Conservation (phyloP, 2,888 invertebrate genomes). For the Ornithoptera alexandrae region DNA sequence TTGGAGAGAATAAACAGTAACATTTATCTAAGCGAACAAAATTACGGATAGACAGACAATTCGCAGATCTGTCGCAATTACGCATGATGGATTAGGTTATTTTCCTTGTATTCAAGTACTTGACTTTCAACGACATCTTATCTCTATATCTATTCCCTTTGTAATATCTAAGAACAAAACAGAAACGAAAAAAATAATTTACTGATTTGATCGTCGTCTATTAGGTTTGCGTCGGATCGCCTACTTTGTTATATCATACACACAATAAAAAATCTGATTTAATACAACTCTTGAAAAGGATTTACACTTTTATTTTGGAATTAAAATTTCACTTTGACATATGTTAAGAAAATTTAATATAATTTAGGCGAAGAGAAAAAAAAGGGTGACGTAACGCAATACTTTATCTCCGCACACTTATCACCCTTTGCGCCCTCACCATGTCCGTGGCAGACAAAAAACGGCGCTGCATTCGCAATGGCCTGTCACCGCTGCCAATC, state of each 20-base stretch:
- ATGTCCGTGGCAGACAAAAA: too few species aligned
- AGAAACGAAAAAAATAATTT: conserved; percentile 13
- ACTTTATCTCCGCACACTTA: too few species aligned
- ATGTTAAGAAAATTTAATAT: not conserved
- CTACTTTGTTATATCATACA: not conserved
- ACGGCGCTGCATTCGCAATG: too few species aligned
- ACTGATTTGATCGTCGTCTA: not conserved
- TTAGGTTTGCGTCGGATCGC: not conserved
- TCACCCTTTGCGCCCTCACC: too few species aligned
- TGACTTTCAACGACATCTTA: conserved; percentile 19
- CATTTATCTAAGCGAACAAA: conserved; percentile 10
- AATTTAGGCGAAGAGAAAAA: not conserved
- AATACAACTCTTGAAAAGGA: not conserved
- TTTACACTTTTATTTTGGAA: not conserved
- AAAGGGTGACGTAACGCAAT: too few species aligned
- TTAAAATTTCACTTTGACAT: not conserved
- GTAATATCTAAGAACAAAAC: conserved; percentile 16
- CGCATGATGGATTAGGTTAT: conserved; percentile 18
- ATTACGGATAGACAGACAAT: conserved; percentile 14
- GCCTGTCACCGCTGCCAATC: too few species aligned
- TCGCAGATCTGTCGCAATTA: conserved; percentile 22
- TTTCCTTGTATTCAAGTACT: conserved; percentile 11
- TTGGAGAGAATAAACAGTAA: not conserved
- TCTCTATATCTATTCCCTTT: conserved; percentile 13
- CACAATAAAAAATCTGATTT: not conserved